Evolutionary conservation across 2,888 invertebrate species (phyloP), one percentile per base, ranked within the genome.

Genomic region (Phragmatobia fuliginosa): DNA sequence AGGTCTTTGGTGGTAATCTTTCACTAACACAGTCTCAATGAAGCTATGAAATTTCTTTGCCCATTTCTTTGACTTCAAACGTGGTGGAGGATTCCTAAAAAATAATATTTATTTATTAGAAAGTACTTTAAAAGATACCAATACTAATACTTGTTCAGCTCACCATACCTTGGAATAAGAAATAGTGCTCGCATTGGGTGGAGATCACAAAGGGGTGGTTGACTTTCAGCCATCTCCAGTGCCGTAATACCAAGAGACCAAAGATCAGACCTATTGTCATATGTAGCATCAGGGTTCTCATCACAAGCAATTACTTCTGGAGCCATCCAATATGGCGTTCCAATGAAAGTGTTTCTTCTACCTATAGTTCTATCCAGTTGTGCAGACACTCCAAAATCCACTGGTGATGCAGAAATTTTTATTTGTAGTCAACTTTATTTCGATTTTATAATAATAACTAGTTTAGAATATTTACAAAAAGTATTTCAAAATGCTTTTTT

Each of bases 261-360:
- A 75, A 98, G 96, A 94, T 98, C 98, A 85, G 98, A 98, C 86
- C 98, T 97, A 96, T 99, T 99, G 95, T 99, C 99, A 90, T 99
- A 99, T 31, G 99, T 99, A 72, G 99, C 99, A 91, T 99, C 99
- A 63, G 99, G 99, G 95, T 99, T 99, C 94, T 99, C 99, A 95
- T 99, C 99, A 94, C 99, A 99, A 70, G 99, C 99, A 88, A 99
- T 99, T 63, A 99, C 99, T 96, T 99, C 99, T 4, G 99, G 99
- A 58, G 99, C 99, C 99, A 99, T 99, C 99, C 99, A 99, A 91
- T 99, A 99, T 14, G 98, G 99, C 28, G 99, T 99, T 79, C 99
- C 99, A 87, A 99, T 99, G 91, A 99, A 99, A 62, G 99, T 99
- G 94, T 99, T 99, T 88, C 99, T 96, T 85, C 99, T 96, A 75